Base-by-base conservation (phyloP, 2,888 invertebrate species). In the Nephrocerus scutellatus region DNA sequence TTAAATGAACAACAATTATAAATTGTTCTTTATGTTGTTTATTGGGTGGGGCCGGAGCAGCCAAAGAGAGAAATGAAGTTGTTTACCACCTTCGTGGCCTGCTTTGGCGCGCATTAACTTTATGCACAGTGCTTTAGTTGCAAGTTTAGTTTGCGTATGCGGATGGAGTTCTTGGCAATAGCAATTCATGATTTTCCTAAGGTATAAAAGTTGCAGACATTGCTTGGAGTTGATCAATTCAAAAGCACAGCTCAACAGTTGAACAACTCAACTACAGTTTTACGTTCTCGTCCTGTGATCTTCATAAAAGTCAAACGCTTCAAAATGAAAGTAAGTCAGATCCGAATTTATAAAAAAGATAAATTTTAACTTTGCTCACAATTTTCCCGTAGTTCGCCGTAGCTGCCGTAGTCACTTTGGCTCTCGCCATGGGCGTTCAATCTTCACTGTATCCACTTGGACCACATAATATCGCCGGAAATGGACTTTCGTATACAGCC, bases 381-480 rank as follows among this genome's bases (percentile, higher is more conserved):
- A 3, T 6, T 32, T 20, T 21, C 20, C 34, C 48, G 3, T 39
- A 64, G 60, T 62, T 58, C 56, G 52, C 53, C 21, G 30, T 46
- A 34, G 35, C 44, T 34, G 46, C 44, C 24, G 41, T 40, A 35
- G 47, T 49, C 18, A 39, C 49, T 32, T 34, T 51, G 41, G 51
- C 49, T 20, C 43, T 51, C 20, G 51, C 51, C 39, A 30, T 48
- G 31, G 38, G 41, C 29, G 48, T 36, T 25, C 44, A 48, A 37
- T 39, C 48, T 3, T 50, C 49, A 23, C 14, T 34, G n/a, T 51
- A 62, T 35, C 56, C 60, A 15, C 33, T 57, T 39, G 54, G 53
- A 28, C 53, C 49, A 38, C 52, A 21, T 52, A 47, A 15, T 62
- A 54, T 29, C 48, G 48, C 52, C 19, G 52, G 52, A 10, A 36